Evolutionary conservation across 2,888 invertebrate genomes (phyloP).

Genomic region (Amitus sp.): DNA sequence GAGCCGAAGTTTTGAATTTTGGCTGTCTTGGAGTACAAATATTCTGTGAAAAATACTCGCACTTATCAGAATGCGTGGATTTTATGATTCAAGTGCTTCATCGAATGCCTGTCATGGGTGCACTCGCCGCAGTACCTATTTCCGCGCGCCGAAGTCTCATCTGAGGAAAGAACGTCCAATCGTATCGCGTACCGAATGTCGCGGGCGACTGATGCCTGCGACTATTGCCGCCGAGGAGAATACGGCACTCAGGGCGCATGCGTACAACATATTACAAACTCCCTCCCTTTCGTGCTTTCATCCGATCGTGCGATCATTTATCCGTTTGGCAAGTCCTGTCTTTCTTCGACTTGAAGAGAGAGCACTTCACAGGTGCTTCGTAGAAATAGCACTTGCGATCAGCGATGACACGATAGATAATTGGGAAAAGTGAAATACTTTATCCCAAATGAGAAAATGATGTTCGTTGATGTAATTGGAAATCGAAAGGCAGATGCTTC

Average conservation of each 20-base stretch:
- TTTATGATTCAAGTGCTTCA: too few species aligned
- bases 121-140: slow-evolving; percentile 44
- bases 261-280: slow-evolving; percentile 54
- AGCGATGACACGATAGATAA: slow-evolving; percentile 29
- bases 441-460: too few species aligned
- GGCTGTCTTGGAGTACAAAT: neutral
- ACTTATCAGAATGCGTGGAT: too few species aligned
- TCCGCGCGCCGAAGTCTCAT: slow-evolving; percentile 43
- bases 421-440: slow-evolving; percentile 32
- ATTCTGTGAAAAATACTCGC: neutral
- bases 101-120: too few species aligned
- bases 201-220: slow-evolving; percentile 63
- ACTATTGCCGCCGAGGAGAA: slow-evolving; percentile 55
- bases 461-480: too few species aligned
- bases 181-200: slow-evolving; percentile 64
- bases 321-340: slow-evolving; percentile 35
- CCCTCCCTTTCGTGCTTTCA: slow-evolving; percentile 45
- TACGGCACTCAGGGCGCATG: slow-evolving; percentile 59
- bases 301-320: too few species aligned
- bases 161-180: slow-evolving; percentile 46
- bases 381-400: too few species aligned
- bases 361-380: too few species aligned
- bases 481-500: too few species aligned
- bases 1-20: too few species aligned
- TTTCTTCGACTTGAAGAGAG: slow-evolving; percentile 13